Conservation (phyloP, 1,140 invertebrate species). For the Zophobas atratus region DNA sequence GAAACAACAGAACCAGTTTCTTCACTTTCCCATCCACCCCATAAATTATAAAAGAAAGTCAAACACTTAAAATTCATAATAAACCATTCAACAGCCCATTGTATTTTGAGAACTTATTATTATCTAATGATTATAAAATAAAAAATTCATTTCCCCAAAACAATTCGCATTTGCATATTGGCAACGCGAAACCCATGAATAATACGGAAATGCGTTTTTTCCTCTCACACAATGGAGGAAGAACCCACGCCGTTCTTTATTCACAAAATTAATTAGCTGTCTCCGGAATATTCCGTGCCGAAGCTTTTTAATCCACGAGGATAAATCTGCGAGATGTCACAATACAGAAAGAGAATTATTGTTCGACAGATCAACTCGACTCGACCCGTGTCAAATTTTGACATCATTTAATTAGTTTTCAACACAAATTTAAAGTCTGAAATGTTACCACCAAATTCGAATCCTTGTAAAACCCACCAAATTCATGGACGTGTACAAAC, state of each 20-base stretch:
- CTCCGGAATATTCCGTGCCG: too few species aligned
- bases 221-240: too few species aligned
- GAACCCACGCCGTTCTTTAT: too few species aligned
- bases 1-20: constrained; percentile 13
- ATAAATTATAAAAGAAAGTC: constrained; percentile 39
- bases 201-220: too few species aligned
- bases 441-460: constrained; percentile 16
- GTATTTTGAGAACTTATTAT: constrained; percentile 15
- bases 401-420: too few species aligned
- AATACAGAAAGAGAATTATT: too few species aligned
- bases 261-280: too few species aligned
- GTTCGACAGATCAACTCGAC: too few species aligned
- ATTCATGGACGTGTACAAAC: constrained; percentile 3
- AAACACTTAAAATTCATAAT: constrained; percentile 26
- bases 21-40: constrained; percentile 33
- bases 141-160: constrained; percentile 9
- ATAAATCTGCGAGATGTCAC: too few species aligned
- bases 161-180: neutral
- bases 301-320: too few species aligned
- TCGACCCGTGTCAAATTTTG: too few species aligned
- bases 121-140: neutral
- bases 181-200: too few species aligned
- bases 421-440: neutral
- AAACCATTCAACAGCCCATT: constrained; percentile 18
- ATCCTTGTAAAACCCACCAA: neutral